Conservation (phyloP, 2,888 invertebrate species). For the Stenolophus ochropezus region DNA sequence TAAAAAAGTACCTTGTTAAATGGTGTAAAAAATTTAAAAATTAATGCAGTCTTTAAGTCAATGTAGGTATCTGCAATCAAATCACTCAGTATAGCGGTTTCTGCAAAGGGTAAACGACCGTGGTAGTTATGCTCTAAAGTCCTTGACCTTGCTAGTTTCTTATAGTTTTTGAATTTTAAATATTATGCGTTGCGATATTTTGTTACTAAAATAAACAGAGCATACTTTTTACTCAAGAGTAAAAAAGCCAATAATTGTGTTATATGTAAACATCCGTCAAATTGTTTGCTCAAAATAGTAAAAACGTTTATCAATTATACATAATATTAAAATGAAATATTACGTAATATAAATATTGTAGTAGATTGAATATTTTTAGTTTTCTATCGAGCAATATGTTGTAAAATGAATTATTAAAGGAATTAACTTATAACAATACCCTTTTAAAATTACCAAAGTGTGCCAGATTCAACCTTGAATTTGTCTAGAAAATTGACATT, state of each 20-base stretch:
- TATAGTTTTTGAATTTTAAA: conserved; percentile 12
- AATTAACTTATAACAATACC: not conserved
- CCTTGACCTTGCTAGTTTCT: conserved; percentile 52
- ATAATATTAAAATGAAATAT: conserved; percentile 1
- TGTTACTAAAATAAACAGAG: conserved; percentile 28
- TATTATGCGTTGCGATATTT: not conserved
- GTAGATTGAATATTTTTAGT: not conserved
- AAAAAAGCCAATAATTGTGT: not conserved
- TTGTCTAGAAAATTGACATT: conserved; percentile 10
- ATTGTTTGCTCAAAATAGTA: conserved; percentile 23
- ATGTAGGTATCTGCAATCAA: not conserved
- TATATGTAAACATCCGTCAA: conserved; percentile 29
- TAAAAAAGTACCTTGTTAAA: not conserved
- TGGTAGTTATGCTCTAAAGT: conserved; percentile 13
- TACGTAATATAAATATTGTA: conserved; percentile 10
- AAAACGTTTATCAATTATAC: conserved; percentile 9
- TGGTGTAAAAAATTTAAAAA: not conserved
- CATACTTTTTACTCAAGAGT: conserved; percentile 5
- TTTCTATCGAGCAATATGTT: not conserved
- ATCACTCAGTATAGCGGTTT: conserved; percentile 44
- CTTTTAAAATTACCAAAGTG: not conserved
- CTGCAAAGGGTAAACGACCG: conserved; percentile 52
- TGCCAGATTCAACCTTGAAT: not conserved
- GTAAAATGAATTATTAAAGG: not conserved
- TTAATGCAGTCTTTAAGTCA: not conserved